Conservation (phyloP, 2,888 invertebrate species). For the Agrilus mali region DNA sequence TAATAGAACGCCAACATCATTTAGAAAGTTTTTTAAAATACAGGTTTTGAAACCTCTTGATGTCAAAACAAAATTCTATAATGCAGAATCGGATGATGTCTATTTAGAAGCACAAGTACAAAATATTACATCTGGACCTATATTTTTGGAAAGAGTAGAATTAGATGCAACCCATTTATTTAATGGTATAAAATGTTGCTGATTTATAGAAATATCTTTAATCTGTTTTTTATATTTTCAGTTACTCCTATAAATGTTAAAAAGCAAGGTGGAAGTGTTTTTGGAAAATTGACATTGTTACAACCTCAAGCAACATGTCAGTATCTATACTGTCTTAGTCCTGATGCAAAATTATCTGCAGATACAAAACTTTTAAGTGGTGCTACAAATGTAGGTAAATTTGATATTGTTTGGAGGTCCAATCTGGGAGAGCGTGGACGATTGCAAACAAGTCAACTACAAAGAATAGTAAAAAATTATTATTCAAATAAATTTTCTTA, state of each 20-base stretch:
- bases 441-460: constrained; percentile 88
- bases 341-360: constrained; percentile 59
- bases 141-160: constrained; percentile 87
- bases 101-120: constrained; percentile 66
- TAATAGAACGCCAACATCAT: constrained; percentile 64
- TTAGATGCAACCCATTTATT: constrained; percentile 88
- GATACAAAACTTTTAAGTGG: constrained; percentile 69
- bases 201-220: background rate
- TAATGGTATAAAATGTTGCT: constrained; percentile 37
- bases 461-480: constrained; percentile 55
- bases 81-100: constrained; percentile 74
- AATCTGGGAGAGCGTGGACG: constrained; percentile 94
- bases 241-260: constrained; percentile 63
- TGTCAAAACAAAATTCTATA: constrained; percentile 97
- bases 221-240: constrained; percentile 17
- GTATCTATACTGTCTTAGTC: constrained; percentile 85
- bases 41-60: constrained; percentile 95
- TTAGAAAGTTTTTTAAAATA: constrained; percentile 96
- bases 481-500: background rate
- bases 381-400: constrained; percentile 84
- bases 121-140: constrained; percentile 86
- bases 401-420: constrained; percentile 97
- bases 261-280: constrained; percentile 55
- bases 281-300: constrained; percentile 66
- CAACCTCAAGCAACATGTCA: constrained; percentile 87